Evolutionary conservation across 2,888 invertebrate species (phyloP).

Genomic region (Lasioglossum marginatum): DNA sequence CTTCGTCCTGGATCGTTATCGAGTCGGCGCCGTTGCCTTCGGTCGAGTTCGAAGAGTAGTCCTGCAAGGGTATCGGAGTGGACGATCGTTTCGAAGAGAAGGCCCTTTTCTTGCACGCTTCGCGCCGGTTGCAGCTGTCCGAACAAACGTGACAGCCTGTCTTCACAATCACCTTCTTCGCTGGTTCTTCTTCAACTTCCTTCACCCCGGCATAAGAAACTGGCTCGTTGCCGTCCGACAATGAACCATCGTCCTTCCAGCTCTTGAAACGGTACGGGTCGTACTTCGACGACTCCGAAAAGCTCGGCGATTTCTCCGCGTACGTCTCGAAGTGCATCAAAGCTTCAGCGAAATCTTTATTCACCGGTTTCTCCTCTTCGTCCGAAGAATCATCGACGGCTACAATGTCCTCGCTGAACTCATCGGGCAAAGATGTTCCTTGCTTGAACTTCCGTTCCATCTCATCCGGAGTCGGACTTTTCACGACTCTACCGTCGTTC

Average conservation of each 20-base stretch:
- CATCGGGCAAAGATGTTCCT: conserved; percentile 47
- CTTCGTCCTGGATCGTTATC: conserved; percentile 20
- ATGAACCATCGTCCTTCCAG: conserved; percentile 46
- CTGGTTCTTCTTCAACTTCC: conserved; percentile 77
- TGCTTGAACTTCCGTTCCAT: conserved; percentile 78
- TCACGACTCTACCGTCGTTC: conserved; percentile 78
- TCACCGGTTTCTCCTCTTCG: conserved; percentile 47
- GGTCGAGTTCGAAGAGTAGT: conserved; percentile 29
- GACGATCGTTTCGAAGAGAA: conserved; percentile 45
- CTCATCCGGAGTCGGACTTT: conserved; percentile 76
- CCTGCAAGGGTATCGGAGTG: conserved; percentile 49
- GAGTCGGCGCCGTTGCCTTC: conserved; percentile 36
- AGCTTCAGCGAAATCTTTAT: conserved; percentile 77
- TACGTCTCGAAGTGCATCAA: conserved; percentile 78
- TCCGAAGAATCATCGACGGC: conserved; percentile 30
- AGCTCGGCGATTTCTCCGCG: conserved; percentile 35
- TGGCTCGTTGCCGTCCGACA: conserved; percentile 41
- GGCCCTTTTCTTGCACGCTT: conserved; percentile 60
- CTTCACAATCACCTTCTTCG: conserved; percentile 75
- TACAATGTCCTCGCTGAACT: conserved; percentile 18
- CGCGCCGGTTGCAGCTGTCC: conserved; percentile 67
- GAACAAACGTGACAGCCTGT: conserved; percentile 79
- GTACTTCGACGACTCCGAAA: conserved; percentile 62
- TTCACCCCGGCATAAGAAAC: conserved; percentile 73
- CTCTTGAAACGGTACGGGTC: conserved; percentile 54